phyloP scores from a whole-genome alignment of 1,140 invertebrate species.

The Aphidius ervi region DNA sequence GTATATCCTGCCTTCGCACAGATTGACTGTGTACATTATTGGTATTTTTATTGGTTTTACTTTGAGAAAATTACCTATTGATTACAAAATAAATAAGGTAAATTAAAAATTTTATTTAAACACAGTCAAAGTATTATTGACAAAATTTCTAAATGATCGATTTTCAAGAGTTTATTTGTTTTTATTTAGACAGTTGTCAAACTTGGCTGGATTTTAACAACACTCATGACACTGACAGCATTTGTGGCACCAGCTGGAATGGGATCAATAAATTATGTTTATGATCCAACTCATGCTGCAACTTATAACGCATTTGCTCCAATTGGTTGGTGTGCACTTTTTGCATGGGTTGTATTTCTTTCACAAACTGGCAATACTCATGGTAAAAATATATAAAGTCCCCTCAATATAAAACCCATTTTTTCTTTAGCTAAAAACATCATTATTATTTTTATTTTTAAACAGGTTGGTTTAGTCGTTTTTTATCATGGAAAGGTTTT shows the following conservation, averaged over 20 bases:
- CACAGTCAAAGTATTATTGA: not conserved
- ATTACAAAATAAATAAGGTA: constrained; percentile 48
- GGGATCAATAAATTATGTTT: constrained; percentile 63
- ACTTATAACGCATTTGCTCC: constrained; percentile 69
- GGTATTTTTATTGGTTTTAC: constrained; percentile 62
- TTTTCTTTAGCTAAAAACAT: not conserved
- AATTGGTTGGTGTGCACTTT: constrained; percentile 65
- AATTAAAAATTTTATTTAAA: constrained; percentile 1
- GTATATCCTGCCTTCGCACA: constrained; percentile 66
- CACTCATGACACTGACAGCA: constrained; percentile 53
- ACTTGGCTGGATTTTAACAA: constrained; percentile 57
- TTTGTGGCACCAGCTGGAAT: constrained; percentile 63
- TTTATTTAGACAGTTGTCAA: constrained; percentile 50
- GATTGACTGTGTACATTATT: constrained; percentile 67
- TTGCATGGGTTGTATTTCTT: constrained; percentile 63
- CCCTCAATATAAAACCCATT: constrained; percentile 1
- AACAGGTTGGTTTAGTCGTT: constrained; percentile 51
- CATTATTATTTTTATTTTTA: constrained; percentile 15
- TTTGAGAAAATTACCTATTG: constrained; percentile 52
- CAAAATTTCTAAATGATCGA: constrained; percentile 2
- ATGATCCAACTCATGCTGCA: constrained; percentile 63
- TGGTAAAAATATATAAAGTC: constrained; percentile 43
- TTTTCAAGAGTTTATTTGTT: too few relatives aligned
- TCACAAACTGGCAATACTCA: constrained; percentile 58
- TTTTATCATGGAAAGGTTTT: constrained; percentile 61